phyloP scores from a whole-genome alignment of 2,888 invertebrate genomes.

The Melangyna quadrimaculata region DNA sequence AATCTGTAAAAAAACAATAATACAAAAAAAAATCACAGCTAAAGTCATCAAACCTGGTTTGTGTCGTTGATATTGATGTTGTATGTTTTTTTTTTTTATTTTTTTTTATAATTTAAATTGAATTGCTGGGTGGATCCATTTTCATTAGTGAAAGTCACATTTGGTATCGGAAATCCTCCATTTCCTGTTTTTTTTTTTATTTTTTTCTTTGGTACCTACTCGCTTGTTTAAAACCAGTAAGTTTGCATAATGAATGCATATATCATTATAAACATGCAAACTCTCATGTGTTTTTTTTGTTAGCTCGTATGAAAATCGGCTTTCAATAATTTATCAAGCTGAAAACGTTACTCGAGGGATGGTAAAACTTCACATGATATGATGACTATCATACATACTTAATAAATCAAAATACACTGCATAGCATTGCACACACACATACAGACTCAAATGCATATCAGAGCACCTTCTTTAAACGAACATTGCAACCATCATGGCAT shows the following conservation, averaged over 20 bases:
- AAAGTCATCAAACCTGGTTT: slow-evolving; percentile 68
- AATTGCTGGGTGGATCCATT: slow-evolving; percentile 68
- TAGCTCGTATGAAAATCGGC: slow-evolving; percentile 52
- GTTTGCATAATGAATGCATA: slow-evolving; percentile 68
- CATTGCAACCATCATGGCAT: slow-evolving; percentile 3
- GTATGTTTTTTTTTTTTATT: not conserved
- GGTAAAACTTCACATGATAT: slow-evolving; percentile 46
- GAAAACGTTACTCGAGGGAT: slow-evolving; percentile 61
- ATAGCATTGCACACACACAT: slow-evolving; percentile 26
- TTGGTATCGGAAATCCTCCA: slow-evolving; percentile 53
- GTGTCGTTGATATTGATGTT: slow-evolving; percentile 24
- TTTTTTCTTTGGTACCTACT: too few relatives aligned
- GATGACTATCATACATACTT: slow-evolving; percentile 65
- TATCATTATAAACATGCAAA: slow-evolving; percentile 50
- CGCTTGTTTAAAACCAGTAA: slow-evolving; percentile 35
- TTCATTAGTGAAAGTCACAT: slow-evolving; percentile 48
- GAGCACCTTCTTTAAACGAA: too few relatives aligned
- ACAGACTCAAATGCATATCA: not conserved
- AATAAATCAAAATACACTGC: slow-evolving; percentile 51
- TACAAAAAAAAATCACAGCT: slow-evolving; percentile 56
- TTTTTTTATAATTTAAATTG: slow-evolving; percentile 38
- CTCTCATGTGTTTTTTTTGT: slow-evolving; percentile 46
- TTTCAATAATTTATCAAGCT: slow-evolving; percentile 66
- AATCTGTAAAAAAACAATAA: slow-evolving; percentile 64
- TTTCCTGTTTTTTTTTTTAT: slow-evolving; percentile 30